Percentiles rank a stretch among this genome's conserved stretches.
Evolutionary conservation across 2,113 vertebrate species (phyloP).

Genomic region (Athene cunicularia): DNA sequence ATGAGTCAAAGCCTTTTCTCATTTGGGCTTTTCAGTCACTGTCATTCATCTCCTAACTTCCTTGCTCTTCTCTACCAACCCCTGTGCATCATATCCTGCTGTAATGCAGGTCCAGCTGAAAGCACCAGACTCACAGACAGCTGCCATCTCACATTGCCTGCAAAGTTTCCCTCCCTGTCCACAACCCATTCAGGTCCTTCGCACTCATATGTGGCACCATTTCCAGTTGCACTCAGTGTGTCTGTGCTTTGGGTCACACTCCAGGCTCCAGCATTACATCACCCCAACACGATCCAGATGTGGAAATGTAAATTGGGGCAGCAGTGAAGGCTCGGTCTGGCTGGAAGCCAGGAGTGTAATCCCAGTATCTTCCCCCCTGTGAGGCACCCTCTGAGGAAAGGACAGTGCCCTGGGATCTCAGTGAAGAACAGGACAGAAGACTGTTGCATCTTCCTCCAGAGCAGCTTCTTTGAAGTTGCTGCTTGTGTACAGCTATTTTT

Average conservation of each 20-base stretch:
- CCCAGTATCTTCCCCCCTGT: background rate
- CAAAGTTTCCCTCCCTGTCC: background rate
- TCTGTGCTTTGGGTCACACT: background rate
- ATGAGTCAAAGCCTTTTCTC: background rate
- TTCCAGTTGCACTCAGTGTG: background rate
- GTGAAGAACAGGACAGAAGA: background rate
- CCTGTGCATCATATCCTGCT: background rate
- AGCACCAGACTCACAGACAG: background rate
- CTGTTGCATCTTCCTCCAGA: accelerated
- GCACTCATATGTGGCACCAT: background rate
- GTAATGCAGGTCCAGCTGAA: background rate
- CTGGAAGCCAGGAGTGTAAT: background rate
- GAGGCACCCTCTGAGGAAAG: background rate
- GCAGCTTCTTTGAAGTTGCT: background rate
- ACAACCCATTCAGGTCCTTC: background rate
- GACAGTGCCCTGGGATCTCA: background rate
- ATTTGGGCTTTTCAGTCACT: background rate
- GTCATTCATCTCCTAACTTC: background rate
- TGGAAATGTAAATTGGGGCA: background rate
- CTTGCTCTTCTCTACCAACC: background rate
- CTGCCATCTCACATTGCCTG: background rate
- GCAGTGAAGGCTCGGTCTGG: background rate
- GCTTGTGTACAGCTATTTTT: background rate
- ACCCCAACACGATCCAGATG: accelerated
- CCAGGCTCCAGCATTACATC: background rate